Conservation (phyloP, 2,113 vertebrate genomes). For the Ochotona curzoniae region DNA sequence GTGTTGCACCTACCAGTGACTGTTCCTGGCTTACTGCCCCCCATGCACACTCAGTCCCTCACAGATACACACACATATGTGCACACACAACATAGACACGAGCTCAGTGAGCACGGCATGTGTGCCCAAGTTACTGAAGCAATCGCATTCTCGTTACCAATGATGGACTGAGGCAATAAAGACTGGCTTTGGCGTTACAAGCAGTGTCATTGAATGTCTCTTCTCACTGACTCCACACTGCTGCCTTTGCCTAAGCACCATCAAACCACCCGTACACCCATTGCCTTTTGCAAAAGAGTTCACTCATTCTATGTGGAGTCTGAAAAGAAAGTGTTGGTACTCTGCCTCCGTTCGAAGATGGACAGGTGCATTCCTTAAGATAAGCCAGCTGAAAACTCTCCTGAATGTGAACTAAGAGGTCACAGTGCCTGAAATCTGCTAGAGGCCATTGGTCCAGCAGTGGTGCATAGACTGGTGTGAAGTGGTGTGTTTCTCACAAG, state of each 20-base stretch:
- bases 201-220: neutral
- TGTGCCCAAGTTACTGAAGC: neutral
- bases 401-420: neutral
- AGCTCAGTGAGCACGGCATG: neutral
- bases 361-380: neutral
- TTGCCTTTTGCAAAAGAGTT: neutral
- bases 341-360: accelerated
- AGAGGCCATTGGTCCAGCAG: neutral
- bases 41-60: no score
- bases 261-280: neutral
- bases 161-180: neutral
- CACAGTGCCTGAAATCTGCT: neutral
- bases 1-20: neutral
- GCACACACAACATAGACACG: neutral
- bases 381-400: neutral
- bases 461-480: neutral
- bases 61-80: no score
- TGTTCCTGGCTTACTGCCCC: neutral
- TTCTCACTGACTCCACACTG: neutral
- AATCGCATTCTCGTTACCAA: neutral
- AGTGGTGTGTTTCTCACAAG: no score
- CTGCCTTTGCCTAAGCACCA: neutral
- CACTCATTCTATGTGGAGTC: neutral
- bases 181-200: neutral
- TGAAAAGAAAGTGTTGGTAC: neutral